Base-by-base conservation (phyloP, 2,888 invertebrate genomes). In the Gari tellinella region DNA sequence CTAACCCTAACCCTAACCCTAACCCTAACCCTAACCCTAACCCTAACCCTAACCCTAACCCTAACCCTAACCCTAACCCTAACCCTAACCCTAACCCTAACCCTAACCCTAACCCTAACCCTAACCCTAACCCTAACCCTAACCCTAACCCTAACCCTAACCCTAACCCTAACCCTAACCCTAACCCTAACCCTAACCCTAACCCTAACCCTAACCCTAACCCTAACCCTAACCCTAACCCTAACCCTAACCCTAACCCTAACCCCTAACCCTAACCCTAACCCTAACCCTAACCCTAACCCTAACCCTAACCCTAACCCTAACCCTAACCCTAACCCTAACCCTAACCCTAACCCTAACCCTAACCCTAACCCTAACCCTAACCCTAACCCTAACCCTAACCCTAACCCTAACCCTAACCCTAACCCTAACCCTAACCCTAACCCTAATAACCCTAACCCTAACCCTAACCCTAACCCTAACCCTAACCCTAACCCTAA, bases 41-140 rank as follows among this genome's bases (percentile, higher is more conserved):
- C 61, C 75, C 67, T 58, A 66, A 70, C 70, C 70, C 64, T 57
- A 65, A 60, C 69, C 75, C 66, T 58, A 70, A 70, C 69, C 74
- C 68, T 58, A 70, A 70, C 69, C 75, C 70, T 56, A 53, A 62
- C 64, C 68, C 46, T 45, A 72, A 63, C 56, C 68, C 73, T 66
- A 73, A 72, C 77, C 72, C 69, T 66, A 73, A 72, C 72, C 77
- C 77, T 64, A 63, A 79, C 53, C 62, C 69, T 63, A 60, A 72
- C 72, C 81, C 80, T 69, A 80, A 80, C 74, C 81, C 78, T 67
- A 78, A 81, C 81, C 81, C 75, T 66, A 80, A 75, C 72, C 77
- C 69, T 65, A 72, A 72, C 68, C 77, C 77, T 69, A 65, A 74
- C 53, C 80, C 80, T 68, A 75, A 80, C 72, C 72, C 60, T 53